A percentile compares a stretch with the other conserved stretches of the same genome.
Evolutionary conservation across 1,140 invertebrate species (phyloP).

Genomic region (Halictus rubicundus): DNA sequence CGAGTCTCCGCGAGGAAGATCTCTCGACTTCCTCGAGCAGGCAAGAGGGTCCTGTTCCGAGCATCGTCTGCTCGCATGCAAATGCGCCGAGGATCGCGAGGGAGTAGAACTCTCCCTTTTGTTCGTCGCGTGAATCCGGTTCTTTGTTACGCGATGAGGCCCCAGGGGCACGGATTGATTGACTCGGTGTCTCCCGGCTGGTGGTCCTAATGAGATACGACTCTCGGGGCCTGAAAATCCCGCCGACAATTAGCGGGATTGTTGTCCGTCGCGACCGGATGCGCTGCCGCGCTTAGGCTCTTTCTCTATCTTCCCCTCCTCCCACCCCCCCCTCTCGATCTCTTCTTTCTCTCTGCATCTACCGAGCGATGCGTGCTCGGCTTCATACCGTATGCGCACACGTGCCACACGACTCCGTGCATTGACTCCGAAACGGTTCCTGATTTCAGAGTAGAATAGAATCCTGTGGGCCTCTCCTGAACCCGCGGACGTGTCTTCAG

Average conservation of each 20-base stretch:
- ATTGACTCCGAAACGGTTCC: slow-evolving; percentile 29
- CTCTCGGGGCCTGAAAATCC: slow-evolving; percentile 49
- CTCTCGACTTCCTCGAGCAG: too few relatives aligned
- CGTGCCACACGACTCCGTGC: slow-evolving; percentile 37
- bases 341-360: too few relatives aligned
- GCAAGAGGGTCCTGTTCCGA: not conserved
- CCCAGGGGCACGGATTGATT: slow-evolving; percentile 49
- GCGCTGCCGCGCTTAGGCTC: not conserved
- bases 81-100: slow-evolving; percentile 14
- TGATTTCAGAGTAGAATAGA: slow-evolving; percentile 39
- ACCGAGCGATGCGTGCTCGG: not conserved
- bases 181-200: slow-evolving; percentile 43
- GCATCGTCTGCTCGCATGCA: slow-evolving; percentile 31
- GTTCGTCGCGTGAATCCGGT: slow-evolving; percentile 52
- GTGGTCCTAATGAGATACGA: slow-evolving; percentile 60
- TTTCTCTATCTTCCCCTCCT: too few relatives aligned
- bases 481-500: slow-evolving; percentile 18
- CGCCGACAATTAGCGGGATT: slow-evolving; percentile 57
- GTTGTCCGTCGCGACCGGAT: slow-evolving; percentile 23
- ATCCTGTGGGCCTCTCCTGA: not conserved
- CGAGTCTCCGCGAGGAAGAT: too few relatives aligned
- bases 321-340: too few relatives aligned
- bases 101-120: slow-evolving; percentile 41
- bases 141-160: slow-evolving; percentile 54
- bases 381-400: slow-evolving; percentile 26